Percentiles rank a stretch among this genome's conserved stretches.
Evolutionary conservation across 2,888 invertebrate genomes (phyloP).

Genomic region (Ornithoptera priamus): DNA sequence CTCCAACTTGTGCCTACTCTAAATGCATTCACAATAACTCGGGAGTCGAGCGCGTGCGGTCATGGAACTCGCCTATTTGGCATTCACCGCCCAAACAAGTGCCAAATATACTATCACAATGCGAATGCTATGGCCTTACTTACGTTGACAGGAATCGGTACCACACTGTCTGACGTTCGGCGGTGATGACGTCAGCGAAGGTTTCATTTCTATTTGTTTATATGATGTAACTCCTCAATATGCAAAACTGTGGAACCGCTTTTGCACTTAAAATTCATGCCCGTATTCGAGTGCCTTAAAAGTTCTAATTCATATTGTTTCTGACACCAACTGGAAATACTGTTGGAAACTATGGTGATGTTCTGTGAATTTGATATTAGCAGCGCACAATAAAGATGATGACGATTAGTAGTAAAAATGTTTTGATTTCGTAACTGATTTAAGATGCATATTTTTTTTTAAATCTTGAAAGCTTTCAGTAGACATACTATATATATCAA

Average conservation of each 20-base stretch:
- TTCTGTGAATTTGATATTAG: slow-evolving; percentile 10
- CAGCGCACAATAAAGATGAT: too few species aligned
- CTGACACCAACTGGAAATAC: slow-evolving; percentile 13
- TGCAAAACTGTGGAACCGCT: slow-evolving; percentile 15
- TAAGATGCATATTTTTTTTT: too few species aligned
- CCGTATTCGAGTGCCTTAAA: slow-evolving; percentile 14
- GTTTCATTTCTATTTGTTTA: slow-evolving; percentile 30
- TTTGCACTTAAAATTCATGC: slow-evolving; percentile 22
- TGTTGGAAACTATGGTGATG: neutral
- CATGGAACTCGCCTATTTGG: slow-evolving; percentile 74
- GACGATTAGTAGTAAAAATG: too few species aligned
- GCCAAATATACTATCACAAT: slow-evolving; percentile 77
- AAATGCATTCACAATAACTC: slow-evolving; percentile 29
- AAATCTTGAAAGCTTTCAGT: too few species aligned
- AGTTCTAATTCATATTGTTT: slow-evolving; percentile 26
- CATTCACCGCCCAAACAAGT: slow-evolving; percentile 63
- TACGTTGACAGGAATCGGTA: slow-evolving; percentile 56
- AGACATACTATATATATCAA: too few species aligned
- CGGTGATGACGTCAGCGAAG: slow-evolving; percentile 52
- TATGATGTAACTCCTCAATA: slow-evolving; percentile 33
- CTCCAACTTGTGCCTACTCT: slow-evolving; percentile 25
- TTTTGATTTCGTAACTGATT: too few species aligned
- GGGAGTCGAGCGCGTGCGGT: slow-evolving; percentile 45
- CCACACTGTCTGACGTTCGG: slow-evolving; percentile 71
- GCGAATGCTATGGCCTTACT: slow-evolving; percentile 61